Percentiles rank a stretch among this genome's conserved stretches.
These are phyloP conservation scores for Drosophila paucipuncta DNA, from an alignment of 2,888 invertebrate genomes.

Conservation along the genomic window DNA sequence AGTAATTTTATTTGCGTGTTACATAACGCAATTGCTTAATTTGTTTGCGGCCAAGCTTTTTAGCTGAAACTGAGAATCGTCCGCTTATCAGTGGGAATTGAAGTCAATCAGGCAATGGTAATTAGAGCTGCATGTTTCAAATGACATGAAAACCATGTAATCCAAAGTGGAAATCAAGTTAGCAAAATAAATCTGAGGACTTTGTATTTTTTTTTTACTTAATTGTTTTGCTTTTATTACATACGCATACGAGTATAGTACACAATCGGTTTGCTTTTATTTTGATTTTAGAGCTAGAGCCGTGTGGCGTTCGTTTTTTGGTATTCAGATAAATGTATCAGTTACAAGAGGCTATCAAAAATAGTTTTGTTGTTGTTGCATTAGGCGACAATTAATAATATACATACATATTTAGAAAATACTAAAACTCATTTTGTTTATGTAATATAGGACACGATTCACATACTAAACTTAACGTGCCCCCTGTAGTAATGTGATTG, in stretches of 20 bases:
- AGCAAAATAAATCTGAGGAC: not conserved
- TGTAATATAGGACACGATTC: slow-evolving; percentile 43
- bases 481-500: slow-evolving; percentile 35
- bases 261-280: slow-evolving; percentile 31
- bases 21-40: not conserved
- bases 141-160: slow-evolving; percentile 36
- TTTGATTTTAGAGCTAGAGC: slow-evolving; percentile 22
- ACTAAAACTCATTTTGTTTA: slow-evolving; percentile 32
- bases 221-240: slow-evolving; percentile 20
- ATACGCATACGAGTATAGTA: slow-evolving; percentile 47
- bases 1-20: not conserved
- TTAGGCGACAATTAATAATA: slow-evolving; percentile 49
- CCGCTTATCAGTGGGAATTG: slow-evolving; percentile 33
- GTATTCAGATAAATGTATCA: slow-evolving; percentile 27
- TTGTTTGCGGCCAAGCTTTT: not conserved
- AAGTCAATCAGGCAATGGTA: slow-evolving; percentile 28
- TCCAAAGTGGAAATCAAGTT: slow-evolving; percentile 11
- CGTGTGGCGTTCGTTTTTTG: slow-evolving; percentile 29
- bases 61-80: not conserved
- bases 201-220: slow-evolving; percentile 2
- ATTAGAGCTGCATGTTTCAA: slow-evolving; percentile 42
- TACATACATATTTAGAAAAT: slow-evolving; percentile 51
- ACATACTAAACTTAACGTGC: slow-evolving; percentile 52
- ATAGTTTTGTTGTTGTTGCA: slow-evolving; percentile 46
- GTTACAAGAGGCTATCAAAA: slow-evolving; percentile 63